Percentiles rank a stretch among this genome's conserved stretches.
These are phyloP conservation scores for Nomada goodeniana DNA, from an alignment of 2,888 invertebrate genomes.

Conservation along the genomic window DNA sequence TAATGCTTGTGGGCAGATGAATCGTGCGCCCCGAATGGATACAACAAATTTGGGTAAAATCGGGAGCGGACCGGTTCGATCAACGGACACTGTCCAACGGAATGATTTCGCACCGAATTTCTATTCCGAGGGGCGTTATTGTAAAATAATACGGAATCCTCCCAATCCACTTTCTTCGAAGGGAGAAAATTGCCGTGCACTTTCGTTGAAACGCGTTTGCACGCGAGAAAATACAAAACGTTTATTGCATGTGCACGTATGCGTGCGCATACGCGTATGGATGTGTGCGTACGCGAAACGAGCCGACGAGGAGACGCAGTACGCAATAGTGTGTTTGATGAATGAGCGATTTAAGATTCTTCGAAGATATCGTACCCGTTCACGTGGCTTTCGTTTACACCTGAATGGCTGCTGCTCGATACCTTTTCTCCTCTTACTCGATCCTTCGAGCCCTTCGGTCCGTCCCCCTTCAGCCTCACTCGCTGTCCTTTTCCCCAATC, in stretches of 20 bases:
- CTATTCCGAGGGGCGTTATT: no score
- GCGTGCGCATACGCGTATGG: no score
- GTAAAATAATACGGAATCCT: no score
- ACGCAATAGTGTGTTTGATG: conserved; percentile 37
- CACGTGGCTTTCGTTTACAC: conserved; percentile 60
- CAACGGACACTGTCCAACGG: no score
- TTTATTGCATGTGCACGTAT: neutral
- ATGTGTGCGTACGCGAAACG: neutral
- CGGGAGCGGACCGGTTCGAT: no score
- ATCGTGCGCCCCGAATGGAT: no score
- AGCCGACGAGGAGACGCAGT: conserved; percentile 25
- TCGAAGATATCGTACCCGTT: conserved; percentile 39
- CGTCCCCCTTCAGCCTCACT: neutral
- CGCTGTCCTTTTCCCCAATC: neutral
- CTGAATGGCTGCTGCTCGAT: conserved; percentile 39
- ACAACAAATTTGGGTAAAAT: no score
- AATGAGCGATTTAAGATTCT: conserved; percentile 61
- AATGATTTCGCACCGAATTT: no score
- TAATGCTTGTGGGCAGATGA: no score
- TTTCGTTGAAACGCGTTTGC: neutral
- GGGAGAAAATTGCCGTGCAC: neutral
- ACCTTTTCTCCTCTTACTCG: neutral
- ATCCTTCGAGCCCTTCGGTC: neutral
- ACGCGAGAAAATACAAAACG: neutral
- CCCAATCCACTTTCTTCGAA: no score